phyloP scores from a whole-genome alignment of 2,888 invertebrate species.

The Argynnis bischoffii region DNA sequence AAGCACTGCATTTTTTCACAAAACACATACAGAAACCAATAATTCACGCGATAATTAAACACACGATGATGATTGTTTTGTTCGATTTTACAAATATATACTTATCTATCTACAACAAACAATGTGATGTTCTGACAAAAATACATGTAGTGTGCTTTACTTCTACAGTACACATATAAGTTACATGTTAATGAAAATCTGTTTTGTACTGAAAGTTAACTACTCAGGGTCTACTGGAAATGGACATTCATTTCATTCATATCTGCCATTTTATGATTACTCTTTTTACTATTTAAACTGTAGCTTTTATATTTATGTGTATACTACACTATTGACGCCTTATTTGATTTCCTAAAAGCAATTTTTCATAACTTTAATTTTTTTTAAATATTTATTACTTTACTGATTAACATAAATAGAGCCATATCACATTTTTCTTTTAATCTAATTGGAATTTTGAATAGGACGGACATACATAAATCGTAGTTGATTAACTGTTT shows the following conservation, averaged over 20 bases:
- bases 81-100: constrained; percentile 12
- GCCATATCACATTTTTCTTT: not conserved
- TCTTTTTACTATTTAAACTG: no score
- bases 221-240: constrained; percentile 44
- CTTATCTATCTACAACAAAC: constrained; percentile 53
- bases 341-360: no score
- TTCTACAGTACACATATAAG: constrained; percentile 37
- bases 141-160: constrained; percentile 34
- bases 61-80: not conserved
- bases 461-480: not conserved
- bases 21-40: constrained; percentile 47
- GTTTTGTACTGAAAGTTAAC: constrained; percentile 42
- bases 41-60: constrained; percentile 23
- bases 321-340: no score
- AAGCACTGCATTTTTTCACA: constrained; percentile 81
- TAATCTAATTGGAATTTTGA: not conserved
- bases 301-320: no score
- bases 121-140: constrained; percentile 41
- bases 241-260: constrained; percentile 25
- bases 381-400: not conserved
- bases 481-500: not conserved
- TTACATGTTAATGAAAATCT: constrained; percentile 37
- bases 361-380: not conserved
- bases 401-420: not conserved
- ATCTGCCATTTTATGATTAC: constrained; percentile 23